Evolutionary conservation across 2,113 vertebrate species (phyloP).

Genomic region (Cettia cetti): DNA sequence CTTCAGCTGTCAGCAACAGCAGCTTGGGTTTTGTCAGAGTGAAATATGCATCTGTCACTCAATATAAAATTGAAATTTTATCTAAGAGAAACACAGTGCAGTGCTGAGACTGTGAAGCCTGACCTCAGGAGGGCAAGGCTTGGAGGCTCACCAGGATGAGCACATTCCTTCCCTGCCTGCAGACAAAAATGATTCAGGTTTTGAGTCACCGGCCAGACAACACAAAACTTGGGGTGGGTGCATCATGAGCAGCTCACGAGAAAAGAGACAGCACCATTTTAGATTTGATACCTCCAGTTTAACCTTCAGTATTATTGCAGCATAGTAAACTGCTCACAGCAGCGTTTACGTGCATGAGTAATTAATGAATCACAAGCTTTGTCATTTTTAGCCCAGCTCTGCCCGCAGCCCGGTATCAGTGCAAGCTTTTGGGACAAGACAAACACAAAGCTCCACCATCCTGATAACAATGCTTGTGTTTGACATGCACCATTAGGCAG

Average conservation of each 20-base stretch:
- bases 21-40: not conserved
- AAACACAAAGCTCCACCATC: not conserved
- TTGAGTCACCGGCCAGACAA: not conserved
- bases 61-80: not conserved
- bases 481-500: not conserved
- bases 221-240: not conserved
- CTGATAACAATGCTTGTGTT: not conserved
- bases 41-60: not conserved
- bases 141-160: not conserved
- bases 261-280: accelerated
- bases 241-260: accelerated
- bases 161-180: not conserved
- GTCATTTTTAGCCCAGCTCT: not conserved
- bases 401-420: not conserved
- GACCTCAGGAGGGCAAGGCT: not conserved
- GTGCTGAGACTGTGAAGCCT: not conserved
- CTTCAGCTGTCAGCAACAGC: not conserved
- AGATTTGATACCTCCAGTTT: not conserved
- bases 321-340: not conserved
- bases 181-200: not conserved
- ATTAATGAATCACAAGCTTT: not conserved
- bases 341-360: accelerated
- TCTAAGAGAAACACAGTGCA: not conserved
- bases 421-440: not conserved
- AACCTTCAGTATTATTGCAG: not conserved